Percentiles rank a stretch among this genome's conserved stretches.
phyloP scores from a whole-genome alignment of 2,888 invertebrate species.

The Lottia gigantea region DNA sequence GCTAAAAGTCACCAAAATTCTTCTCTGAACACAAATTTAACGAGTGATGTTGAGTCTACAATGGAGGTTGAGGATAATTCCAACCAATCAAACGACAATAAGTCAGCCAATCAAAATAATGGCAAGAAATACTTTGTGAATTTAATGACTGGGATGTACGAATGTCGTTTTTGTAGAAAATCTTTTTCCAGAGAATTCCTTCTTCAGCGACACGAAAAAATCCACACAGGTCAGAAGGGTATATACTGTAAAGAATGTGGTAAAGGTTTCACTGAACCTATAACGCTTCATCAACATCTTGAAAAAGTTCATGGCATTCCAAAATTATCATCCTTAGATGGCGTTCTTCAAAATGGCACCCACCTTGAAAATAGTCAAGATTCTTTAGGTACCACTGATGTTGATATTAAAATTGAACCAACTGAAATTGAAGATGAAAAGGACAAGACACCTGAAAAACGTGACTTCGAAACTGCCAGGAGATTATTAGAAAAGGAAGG shows the following conservation, averaged over 20 bases:
- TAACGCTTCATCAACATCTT: conserved; percentile 66
- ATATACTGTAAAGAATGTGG: conserved; percentile 67
- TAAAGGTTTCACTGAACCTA: conserved; percentile 65
- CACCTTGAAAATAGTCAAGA: not conserved
- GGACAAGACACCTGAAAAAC: conserved; percentile 9
- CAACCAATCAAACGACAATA: conserved; percentile 9
- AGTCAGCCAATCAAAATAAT: conserved; percentile 2
- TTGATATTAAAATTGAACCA: not conserved
- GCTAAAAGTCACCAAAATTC: conserved; percentile 11
- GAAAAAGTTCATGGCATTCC: conserved; percentile 55
- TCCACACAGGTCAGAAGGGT: conserved; percentile 66
- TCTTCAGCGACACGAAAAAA: conserved; percentile 66
- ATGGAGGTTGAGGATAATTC: conserved; percentile 12
- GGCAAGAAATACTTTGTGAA: conserved; percentile 8
- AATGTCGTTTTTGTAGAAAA: conserved; percentile 65
- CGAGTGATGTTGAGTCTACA: conserved; percentile 13
- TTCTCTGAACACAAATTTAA: conserved; percentile 22
- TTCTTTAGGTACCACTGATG: not conserved
- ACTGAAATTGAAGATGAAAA: not conserved
- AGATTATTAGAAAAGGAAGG: conserved; percentile 49
- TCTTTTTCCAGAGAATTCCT: conserved; percentile 64
- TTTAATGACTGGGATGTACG: conserved; percentile 33
- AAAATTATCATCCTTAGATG: not conserved
- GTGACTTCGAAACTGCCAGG: conserved; percentile 33
- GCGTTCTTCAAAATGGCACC: not conserved